These are phyloP conservation scores for Lycorma delicatula DNA, from an alignment of 1,140 invertebrate genomes.

Conservation along the genomic window DNA sequence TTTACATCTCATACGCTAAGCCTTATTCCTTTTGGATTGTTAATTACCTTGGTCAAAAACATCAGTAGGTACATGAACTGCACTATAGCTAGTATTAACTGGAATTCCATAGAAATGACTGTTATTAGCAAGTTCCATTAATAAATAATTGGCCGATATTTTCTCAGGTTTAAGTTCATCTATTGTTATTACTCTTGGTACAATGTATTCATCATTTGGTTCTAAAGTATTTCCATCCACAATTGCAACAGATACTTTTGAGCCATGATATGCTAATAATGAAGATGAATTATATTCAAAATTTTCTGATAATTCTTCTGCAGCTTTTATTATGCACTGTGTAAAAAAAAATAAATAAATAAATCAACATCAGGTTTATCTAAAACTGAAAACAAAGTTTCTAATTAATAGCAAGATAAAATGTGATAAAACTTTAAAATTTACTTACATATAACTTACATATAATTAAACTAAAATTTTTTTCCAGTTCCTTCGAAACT, in stretches of 20 bases:
- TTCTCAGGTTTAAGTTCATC: constrained; percentile 31
- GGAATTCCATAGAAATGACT: constrained; percentile 77
- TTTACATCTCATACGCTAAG: no score
- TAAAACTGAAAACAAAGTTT: neutral
- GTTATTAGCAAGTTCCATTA: constrained; percentile 39
- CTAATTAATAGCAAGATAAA: no score
- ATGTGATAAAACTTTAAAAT: no score
- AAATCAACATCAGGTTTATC: constrained; percentile 5
- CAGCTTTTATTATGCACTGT: constrained; percentile 59
- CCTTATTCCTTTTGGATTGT: no score
- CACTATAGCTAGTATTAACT: constrained; percentile 73
- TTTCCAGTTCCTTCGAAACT: no score
- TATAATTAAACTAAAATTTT: no score
- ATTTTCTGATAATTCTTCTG: constrained; percentile 52
- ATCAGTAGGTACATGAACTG: constrained; percentile 90
- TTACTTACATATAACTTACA: no score
- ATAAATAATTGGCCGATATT: no score
- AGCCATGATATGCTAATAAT: constrained; percentile 55
- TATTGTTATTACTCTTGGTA: neutral
- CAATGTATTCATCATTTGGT: neutral
- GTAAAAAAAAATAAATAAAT: constrained; percentile 26
- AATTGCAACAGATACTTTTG: constrained; percentile 67
- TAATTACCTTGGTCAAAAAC: constrained; percentile 59
- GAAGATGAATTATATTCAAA: constrained; percentile 39
- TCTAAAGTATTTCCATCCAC: no score